Base-by-base conservation (phyloP, 2,888 invertebrate genomes). In the Aethes cnicana region DNA sequence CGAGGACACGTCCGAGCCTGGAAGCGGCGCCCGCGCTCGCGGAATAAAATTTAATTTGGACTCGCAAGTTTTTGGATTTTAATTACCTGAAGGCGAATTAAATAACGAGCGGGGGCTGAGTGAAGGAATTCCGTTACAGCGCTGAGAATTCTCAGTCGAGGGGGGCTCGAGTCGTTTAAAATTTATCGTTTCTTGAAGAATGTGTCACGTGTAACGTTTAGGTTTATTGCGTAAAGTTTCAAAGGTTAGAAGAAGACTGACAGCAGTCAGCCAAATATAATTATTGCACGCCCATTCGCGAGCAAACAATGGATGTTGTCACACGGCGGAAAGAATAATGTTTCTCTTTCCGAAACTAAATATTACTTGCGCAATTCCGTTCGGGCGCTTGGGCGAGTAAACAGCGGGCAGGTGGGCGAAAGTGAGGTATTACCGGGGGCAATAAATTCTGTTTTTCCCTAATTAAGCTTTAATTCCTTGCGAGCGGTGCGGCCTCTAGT, bases 21-120 rank as follows among this genome's bases (percentile, higher is more conserved):
- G 32, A 61, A 58, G 57, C 61, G 62, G 56, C 47, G 53, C 35
- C 37, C 41, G 43, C 48, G 43, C 21, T 21, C 25, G 26, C 25
- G 62, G 77, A 74, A 81, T 87, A 81, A 87, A 87, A 87, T 88
- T 88, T 84, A 88, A 88, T 89, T 89, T 82, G 71, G 74, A 66
- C 74, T 71, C 74, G 12, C 69, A 86, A 88, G 79, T 88, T 89
- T 88, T 87, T 83, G 80, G 85, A 85, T 88, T 89, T 89, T 88
- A 89, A 88, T 88, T 87, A 88, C 86, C 84, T 83, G 79, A 81
- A 74, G 81, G 77, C 79, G 79, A 87, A 88, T 88, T 85, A 85
- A 86, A 84, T 86, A 84, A 77, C 69, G 75, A 77, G 72, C 58
- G 59, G 59, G 68, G 66, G 66, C 59, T 59, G 61, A 53, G 26